A percentile compares a stretch with the other conserved stretches of the same genome.
Evolutionary conservation across 2,797 vertebrate species (phyloP).

Genomic region (Macrochelys suwanniensis): DNA sequence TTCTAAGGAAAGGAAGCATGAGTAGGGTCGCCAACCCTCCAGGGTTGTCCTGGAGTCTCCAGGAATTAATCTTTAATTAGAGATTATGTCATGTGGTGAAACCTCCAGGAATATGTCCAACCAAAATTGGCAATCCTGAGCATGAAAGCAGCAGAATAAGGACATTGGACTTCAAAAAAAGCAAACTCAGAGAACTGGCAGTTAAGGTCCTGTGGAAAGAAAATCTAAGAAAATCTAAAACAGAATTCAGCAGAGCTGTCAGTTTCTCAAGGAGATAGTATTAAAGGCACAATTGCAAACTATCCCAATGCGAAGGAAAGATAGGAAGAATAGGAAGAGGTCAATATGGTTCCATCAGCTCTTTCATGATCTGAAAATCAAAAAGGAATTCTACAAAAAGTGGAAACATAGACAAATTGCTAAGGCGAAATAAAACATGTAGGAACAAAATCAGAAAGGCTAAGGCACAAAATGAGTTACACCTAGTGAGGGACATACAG

Average conservation of each 20-base stretch:
- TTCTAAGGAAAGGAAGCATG: neutral
- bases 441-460: neutral
- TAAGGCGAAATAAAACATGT: neutral
- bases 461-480: too few species aligned
- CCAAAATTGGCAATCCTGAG: neutral
- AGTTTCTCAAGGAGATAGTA: neutral
- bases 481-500: too few species aligned
- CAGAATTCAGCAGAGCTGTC: neutral
- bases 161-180: neutral
- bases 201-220: neutral
- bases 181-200: neutral
- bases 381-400: neutral
- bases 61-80: neutral
- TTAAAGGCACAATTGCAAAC: neutral
- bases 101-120: neutral
- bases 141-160: neutral
- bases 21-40: neutral
- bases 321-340: neutral
- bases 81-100: neutral
- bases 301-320: neutral
- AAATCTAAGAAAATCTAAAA: neutral
- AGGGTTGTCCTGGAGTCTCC: neutral
- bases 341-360: neutral
- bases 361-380: neutral
- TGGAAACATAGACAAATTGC: neutral